Evolutionary conservation across 2,888 invertebrate species (phyloP).

Genomic region (Sepioteuthis lessoniana): DNA sequence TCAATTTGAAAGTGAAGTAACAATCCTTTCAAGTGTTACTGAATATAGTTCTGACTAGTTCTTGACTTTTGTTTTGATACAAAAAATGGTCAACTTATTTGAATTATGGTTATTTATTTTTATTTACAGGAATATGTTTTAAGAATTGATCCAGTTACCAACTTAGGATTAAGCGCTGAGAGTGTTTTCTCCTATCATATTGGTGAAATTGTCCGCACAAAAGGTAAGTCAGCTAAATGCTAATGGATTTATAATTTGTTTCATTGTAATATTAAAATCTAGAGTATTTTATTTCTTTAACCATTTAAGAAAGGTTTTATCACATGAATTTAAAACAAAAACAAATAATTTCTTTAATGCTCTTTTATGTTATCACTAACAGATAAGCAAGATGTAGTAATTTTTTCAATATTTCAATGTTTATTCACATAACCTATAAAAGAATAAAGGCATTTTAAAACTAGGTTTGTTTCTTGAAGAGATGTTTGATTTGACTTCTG

Average conservation of each 20-base stretch:
- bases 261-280: no score
- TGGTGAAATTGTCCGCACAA: conserved; percentile 81
- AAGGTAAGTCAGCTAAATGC: conserved; percentile 56
- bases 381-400: no score
- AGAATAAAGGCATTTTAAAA: no score
- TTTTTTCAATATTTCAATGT: no score
- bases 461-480: no score
- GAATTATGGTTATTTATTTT: conserved; percentile 40
- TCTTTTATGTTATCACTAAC: no score
- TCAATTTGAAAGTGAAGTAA: neutral
- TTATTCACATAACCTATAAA: no score
- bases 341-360: no score
- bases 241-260: neutral
- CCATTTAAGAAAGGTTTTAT: no score
- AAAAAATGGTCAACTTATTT: neutral
- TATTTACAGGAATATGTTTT: conserved; percentile 84
- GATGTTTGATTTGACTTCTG: no score
- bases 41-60: neutral
- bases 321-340: no score
- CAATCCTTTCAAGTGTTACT: neutral
- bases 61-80: neutral
- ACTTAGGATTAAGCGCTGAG: conserved; percentile 87
- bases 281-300: no score
- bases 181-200: conserved; percentile 94
- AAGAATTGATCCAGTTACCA: conserved; percentile 92